Evolutionary conservation across 2,888 invertebrate genomes (phyloP), one percentile per base, ranked within the genome.

Genomic region (Aleiodes testaceus): DNA sequence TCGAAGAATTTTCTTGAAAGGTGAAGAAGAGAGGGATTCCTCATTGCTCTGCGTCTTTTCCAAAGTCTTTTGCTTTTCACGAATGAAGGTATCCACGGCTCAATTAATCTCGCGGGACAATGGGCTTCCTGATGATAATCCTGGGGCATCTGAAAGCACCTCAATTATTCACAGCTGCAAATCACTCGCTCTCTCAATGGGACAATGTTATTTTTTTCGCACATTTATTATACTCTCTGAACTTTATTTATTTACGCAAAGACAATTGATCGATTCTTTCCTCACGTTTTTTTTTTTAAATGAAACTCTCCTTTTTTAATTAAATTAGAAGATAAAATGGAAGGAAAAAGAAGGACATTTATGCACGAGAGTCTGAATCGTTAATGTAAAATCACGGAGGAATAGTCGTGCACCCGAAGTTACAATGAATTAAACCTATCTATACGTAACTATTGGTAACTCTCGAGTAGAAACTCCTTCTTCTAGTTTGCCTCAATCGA

Each of bases 391-490:
- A 44, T 61, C 61, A 61, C 12, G 61, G 44, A 36, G 42, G 30
- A 11, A 12, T 30, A 73, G 76, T 36, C 36, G 36, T 11, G 36
- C 36, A 36, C 76, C 74, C 67, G 68, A 80, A 80, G 78, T 81
- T 79, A 79, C 78, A 78, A 78, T 78, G 79, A 82, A 82, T 82
- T 79, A 81, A 81, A 80, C 79, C 76, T 76, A 73, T 75, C 72
- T 61, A 75, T 76, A 74, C 69, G 76, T 72, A 69, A 70, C 73
- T 72, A 61, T 61, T 61, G 61, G 20, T 9, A 44, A 42, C 44
- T 18, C 18, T 18, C 18, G 16, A 55, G 30, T 36, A 36, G 36
- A 61, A 61, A 61, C 42, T 61, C 44, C 42, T 61, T 44, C 44
- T 61, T 61, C 61, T 61, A 42, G 44, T 61, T 61, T 61, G 18